Base-by-base conservation (phyloP, 2,888 invertebrate species). In the Pristionchus maxplancki region DNA sequence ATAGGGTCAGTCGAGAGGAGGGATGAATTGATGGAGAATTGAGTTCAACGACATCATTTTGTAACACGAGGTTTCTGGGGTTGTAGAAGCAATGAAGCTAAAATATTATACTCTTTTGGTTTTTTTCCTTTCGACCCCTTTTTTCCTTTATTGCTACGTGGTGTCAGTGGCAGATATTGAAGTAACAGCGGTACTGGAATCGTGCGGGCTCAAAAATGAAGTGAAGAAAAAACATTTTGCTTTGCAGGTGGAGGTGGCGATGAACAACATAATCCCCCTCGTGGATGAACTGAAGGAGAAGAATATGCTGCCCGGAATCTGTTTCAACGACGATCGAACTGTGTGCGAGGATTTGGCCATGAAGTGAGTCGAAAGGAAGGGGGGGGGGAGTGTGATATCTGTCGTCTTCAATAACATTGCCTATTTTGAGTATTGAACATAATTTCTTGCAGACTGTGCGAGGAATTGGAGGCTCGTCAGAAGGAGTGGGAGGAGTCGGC, bases 261-360 rank as follows among this genome's bases (percentile, higher is more conserved):
- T 90, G 31, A 90, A 93, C 88, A 93, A 94, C 86, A 92, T 94
- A 82, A 91, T 93, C 15, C 90, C 90, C 11, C 89, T 94, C 64
- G 88, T 94, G 44, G 94, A 94, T 44, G 90, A 93, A 58, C 88
- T 94, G 84, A 91, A 91, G 83, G 91, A 92, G 67, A 91, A 91
- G 74, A 90, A 90, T 40, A 93, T 93, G 90, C 89, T 94, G 17
- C 94, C 94, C 28, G 93, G 93, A 1, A 92, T 94, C 64, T 94
- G 94, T 85, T 94, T 94, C 92, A 94, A 93, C 86, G 94, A 94
- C 81, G 92, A 94, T 89, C 93, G 94, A 83, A 91, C 91, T 40
- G 90, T 94, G 5, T 94, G 94, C 74, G 93, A 94, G 87, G 89
- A 83, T 28, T 88, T 94, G 82, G 94, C 94, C 4, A 83, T n/a